These are phyloP conservation scores for Notechis scutatus DNA, from an alignment of 2,113 vertebrate species.

Conservation along the genomic window DNA sequence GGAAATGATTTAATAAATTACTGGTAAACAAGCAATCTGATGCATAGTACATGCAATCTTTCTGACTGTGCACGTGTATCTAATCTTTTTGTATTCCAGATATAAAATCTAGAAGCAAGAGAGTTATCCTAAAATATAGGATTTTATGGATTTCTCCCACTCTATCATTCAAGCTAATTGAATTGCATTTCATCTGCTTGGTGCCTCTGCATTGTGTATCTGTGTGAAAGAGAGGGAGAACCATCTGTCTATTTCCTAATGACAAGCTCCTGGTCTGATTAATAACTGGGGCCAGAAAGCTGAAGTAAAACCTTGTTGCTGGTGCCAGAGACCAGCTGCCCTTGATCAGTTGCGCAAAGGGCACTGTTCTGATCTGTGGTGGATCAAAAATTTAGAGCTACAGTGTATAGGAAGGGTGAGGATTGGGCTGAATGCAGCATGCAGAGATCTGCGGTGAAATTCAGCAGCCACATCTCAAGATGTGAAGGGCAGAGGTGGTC, in stretches of 20 bases:
- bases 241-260: constrained; percentile 3
- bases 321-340: neutral
- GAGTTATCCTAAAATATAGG: neutral
- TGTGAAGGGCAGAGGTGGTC: too few species aligned
- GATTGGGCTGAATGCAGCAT: neutral
- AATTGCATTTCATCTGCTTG: constrained; percentile 7
- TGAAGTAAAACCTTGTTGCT: neutral
- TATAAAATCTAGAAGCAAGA: neutral
- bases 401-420: neutral
- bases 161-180: neutral
- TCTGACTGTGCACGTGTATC: neutral
- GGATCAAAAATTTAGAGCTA: neutral
- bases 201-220: neutral
- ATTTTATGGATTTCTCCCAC: neutral
- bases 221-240: neutral
- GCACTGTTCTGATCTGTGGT: neutral
- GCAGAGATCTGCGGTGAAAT: neutral
- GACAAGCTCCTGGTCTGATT: constrained; percentile 19
- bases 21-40: neutral
- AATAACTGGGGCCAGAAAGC: constrained; percentile 6
- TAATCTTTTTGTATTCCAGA: neutral
- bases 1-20: neutral
- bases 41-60: neutral
- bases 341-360: constrained; percentile 9
- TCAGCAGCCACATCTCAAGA: neutral